A percentile compares a stretch with the other conserved stretches of the same genome.
phyloP scores from a whole-genome alignment of 2,113 vertebrate species.

The Nothoprocta perdicaria region DNA sequence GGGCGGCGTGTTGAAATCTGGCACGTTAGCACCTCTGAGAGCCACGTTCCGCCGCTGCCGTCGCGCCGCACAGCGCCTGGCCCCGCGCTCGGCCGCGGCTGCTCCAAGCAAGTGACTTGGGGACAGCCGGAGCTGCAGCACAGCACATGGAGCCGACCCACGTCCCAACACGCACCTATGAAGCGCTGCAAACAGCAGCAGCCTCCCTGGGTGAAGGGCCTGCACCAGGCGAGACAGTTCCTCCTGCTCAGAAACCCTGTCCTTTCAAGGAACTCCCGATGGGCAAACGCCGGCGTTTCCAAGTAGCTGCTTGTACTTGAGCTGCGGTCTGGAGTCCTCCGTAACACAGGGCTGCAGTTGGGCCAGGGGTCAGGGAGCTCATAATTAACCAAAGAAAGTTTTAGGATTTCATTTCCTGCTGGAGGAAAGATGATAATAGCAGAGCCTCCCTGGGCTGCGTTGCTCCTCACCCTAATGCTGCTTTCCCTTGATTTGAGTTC shows the following conservation, averaged over 20 bases:
- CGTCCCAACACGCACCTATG: too few relatives aligned
- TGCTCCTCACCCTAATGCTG: not conserved
- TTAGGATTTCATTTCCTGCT: not conserved
- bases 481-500: not conserved
- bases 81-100: not conserved
- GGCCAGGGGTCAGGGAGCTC: not conserved
- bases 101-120: not conserved
- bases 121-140: not conserved
- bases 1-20: not conserved
- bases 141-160: not conserved
- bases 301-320: too few relatives aligned
- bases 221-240: too few relatives aligned
- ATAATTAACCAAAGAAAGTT: not conserved
- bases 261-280: not conserved
- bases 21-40: accelerated
- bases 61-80: not conserved
- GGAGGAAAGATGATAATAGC: not conserved
- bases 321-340: not conserved
- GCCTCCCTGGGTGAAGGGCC: not conserved
- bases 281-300: too few relatives aligned
- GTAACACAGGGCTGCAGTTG: accelerated
- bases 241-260: not conserved
- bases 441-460: not conserved
- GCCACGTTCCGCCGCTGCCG: not conserved
- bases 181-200: not conserved